A percentile compares a stretch with the other conserved stretches of the same genome.
phyloP scores from a whole-genome alignment of 2,113 vertebrate species.

The Helogale parvula region DNA sequence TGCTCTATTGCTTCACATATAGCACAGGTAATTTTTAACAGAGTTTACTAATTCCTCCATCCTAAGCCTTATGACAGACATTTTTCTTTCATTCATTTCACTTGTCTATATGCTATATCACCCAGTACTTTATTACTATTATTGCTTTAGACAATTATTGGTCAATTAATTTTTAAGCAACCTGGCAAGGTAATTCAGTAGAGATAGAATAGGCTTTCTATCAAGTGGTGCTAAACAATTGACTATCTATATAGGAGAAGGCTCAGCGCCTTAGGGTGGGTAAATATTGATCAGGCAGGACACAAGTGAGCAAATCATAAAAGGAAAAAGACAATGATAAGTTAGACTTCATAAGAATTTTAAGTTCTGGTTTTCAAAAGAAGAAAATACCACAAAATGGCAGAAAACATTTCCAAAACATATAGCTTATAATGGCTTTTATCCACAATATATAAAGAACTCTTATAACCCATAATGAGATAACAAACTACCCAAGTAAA shows the following conservation, averaged over 20 bases:
- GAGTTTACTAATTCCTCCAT: neutral
- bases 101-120: neutral
- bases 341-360: neutral
- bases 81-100: neutral
- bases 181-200: neutral
- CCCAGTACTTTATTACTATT: neutral
- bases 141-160: neutral
- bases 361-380: neutral
- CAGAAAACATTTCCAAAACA: neutral
- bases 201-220: neutral
- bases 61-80: neutral
- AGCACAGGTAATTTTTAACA: neutral
- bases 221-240: neutral
- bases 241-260: neutral
- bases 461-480: neutral
- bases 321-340: neutral
- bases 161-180: neutral
- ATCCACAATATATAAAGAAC: neutral
- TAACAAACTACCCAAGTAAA: neutral
- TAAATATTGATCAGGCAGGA: neutral
- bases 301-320: neutral
- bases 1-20: neutral
- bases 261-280: neutral
- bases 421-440: neutral
- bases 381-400: neutral